Evolutionary conservation across 2,113 vertebrate genomes (phyloP), one percentile per base, ranked within the genome.

Genomic region (Anolis sagrei): DNA sequence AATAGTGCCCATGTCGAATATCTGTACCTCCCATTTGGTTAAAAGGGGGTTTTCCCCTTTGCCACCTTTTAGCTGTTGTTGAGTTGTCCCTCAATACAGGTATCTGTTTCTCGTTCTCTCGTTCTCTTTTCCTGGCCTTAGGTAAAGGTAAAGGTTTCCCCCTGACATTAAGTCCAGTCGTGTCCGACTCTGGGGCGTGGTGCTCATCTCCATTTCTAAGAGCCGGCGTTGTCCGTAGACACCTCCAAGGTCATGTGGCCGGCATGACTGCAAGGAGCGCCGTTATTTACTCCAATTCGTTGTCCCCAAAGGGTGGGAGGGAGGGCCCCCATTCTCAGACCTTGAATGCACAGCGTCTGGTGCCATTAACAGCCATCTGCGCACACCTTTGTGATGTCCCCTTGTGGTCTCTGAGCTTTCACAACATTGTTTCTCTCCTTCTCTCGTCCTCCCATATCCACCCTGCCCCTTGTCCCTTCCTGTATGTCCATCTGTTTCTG

Each of bases 391-490:
- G 84, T 84, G 81, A 87, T 34, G 49, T 77, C 48, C 58, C 76
- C 48, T 69, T 84, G 74, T 80, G 82, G 70, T 82, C 86, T 87
- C 64, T 3, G 74, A 68, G 48, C 88, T 89, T 86, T 93, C 91
- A 93, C 90, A 90, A 92, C 91, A 92, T 90, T 87, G 93, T 93
- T 92, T 93, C 88, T 92, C 51, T 85, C 88, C 79, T 54, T 90
- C 83, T 89, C 85, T 89, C 58, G 81, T 83, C 81, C 86, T 76
- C 68, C 79, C 73, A 29, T 79, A 48, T 82, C 82, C 70, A 73
- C 85, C 81, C 82, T 85, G 82, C 39, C 77, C 74, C 83, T 36
- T 77, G 68, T 76, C 61, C 78, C 82, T 86, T 68, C 69, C 74
- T 79, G 72, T 80, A 54, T 61, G 84, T 62, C 76, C 69, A 70